Base-by-base conservation (phyloP, 2,113 vertebrate species). In the Diphyllodes magnificus region DNA sequence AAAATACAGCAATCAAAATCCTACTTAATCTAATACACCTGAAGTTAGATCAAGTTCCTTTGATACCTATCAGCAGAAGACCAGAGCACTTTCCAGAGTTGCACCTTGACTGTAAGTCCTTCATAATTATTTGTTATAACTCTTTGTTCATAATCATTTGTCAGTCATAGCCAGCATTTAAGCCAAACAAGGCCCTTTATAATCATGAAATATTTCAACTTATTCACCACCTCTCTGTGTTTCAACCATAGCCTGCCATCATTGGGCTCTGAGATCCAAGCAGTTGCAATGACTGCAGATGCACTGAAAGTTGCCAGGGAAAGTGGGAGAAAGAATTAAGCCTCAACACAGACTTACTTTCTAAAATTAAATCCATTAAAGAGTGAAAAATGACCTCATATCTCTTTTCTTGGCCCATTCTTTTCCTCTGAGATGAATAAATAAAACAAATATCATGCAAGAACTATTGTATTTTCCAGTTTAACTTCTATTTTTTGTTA, bases 401-500 rank as follows among this genome's bases (percentile, higher is more conserved):
- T 71, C 5, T 42, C 54, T 90, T 92, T 81, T 77, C 39, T 87
- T 91, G 70, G 54, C 30, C 64, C 39, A 60, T 92, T 80, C 40
- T 79, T 89, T 71, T 90, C 65, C 83, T 90, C 51, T 81, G 75
- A 84, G 91, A 54, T 76, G 77, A 93, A 86, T 86, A 94, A 93
- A 81, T 88, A 75, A 88, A 93, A 83, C 31, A 90, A 85, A 90
- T 5, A n/a, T 60, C 8, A 6, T 39, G 33, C 39, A 94, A 78
- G 60, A 88, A 69, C 44, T 69, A 42, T 23, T 60, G 40, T 90
- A 61, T 94, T 96, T 96, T 88, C 59, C 71, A 65, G 28, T 91
- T 84, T 94, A 75, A 77, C 49, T 96, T 95, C 69, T 94, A 73
- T 79, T 94, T 90, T 88, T 15, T 53, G 37, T 86, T 94, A 90